Evolutionary conservation across 2,888 invertebrate species (phyloP).

Genomic region (Liodrosophila aerea): DNA sequence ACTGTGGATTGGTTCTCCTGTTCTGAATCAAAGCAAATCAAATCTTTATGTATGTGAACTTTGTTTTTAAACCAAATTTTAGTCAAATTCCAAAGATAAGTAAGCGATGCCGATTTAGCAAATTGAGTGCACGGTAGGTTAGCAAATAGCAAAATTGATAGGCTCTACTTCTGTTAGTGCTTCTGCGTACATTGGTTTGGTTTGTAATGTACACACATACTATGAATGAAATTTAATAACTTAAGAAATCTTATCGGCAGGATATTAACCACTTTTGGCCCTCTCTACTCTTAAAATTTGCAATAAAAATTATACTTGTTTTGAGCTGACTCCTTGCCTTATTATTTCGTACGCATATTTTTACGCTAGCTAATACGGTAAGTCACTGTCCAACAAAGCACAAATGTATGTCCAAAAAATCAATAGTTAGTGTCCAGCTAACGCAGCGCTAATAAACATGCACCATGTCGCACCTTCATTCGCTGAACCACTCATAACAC

Average conservation of each 20-base stretch:
- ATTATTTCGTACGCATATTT: background rate
- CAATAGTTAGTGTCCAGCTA: background rate
- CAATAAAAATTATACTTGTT: conserved; percentile 45
- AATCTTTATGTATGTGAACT: conserved; percentile 23
- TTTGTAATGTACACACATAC: conserved; percentile 1
- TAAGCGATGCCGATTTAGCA: conserved; percentile 18
- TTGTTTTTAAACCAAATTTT: conserved; percentile 47
- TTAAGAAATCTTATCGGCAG: conserved; percentile 6
- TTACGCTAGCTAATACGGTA: too few species aligned
- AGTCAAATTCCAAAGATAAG: conserved; percentile 35
- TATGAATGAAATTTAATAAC: conserved; percentile 5
- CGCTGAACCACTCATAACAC: too few species aligned
- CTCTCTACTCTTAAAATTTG: conserved; percentile 27
- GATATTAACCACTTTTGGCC: conserved; percentile 6
- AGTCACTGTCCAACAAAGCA: too few species aligned
- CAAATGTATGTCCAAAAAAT: background rate
- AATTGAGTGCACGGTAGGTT: conserved; percentile 20
- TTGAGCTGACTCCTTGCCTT: conserved; percentile 2
- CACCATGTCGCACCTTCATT: too few species aligned
- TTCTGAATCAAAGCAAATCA: too few species aligned
- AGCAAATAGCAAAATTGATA: conserved; percentile 36
- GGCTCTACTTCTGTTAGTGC: background rate
- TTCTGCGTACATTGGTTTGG: conserved; percentile 9
- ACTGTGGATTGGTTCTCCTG: too few species aligned
- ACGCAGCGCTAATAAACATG: too few species aligned